phyloP scores from a whole-genome alignment of 35 echinoderm and acorn worm species.

The Hemicentrotus pulcherrimus region DNA sequence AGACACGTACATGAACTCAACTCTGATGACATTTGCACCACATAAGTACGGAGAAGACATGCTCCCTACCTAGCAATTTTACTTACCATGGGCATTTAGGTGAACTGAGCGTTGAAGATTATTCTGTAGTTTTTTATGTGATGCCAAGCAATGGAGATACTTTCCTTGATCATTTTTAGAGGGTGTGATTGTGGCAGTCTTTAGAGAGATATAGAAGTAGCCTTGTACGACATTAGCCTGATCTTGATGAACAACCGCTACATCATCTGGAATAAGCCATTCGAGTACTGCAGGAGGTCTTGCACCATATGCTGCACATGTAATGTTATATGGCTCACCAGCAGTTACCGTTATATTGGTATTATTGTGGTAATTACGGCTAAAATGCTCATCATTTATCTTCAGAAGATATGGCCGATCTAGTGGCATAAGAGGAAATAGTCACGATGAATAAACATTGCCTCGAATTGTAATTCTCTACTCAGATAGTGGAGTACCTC shows the following conservation, averaged over 20 bases:
- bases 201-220: not conserved
- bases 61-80: not conserved
- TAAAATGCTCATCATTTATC: not conserved
- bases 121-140: not conserved
- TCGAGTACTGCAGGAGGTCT: not conserved
- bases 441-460: too few species aligned
- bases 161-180: not conserved
- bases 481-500: too few species aligned
- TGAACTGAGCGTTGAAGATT: not conserved
- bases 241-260: not conserved
- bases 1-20: not conserved
- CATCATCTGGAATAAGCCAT: not conserved
- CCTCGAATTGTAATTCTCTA: too few species aligned
- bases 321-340: not conserved
- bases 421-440: not conserved
- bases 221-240: not conserved
- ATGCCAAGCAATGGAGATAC: not conserved
- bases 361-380: not conserved
- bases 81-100: not conserved
- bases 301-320: not conserved
- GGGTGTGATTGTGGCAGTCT: not conserved
- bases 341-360: not conserved
- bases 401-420: not conserved
- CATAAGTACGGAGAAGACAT: not conserved
- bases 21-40: not conserved